phyloP scores from a whole-genome alignment of 2,888 invertebrate species.

The Aquatica leii region DNA sequence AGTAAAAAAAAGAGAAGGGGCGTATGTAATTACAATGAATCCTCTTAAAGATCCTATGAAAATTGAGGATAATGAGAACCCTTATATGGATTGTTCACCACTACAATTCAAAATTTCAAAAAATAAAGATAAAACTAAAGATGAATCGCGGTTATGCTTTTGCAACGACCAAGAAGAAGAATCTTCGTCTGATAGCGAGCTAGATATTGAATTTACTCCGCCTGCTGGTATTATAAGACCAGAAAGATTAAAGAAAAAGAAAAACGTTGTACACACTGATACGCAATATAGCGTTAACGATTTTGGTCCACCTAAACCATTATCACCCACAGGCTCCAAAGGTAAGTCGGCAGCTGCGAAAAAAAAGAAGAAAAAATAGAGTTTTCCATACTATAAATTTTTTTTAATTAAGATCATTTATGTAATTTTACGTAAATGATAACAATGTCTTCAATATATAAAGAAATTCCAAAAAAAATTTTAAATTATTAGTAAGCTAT shows the following conservation, averaged over 20 bases:
- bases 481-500: no score
- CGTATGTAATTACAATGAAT: conserved; percentile 72
- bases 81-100: conserved; percentile 74
- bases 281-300: conserved; percentile 70
- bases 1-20: conserved; percentile 71
- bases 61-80: conserved; percentile 68
- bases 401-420: background rate
- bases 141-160: conserved; percentile 55
- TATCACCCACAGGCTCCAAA: background rate
- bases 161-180: conserved; percentile 60
- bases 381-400: conserved; percentile 15
- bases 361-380: conserved; percentile 34
- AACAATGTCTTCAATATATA: background rate
- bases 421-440: no score
- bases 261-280: conserved; percentile 65
- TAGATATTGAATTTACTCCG: conserved; percentile 77
- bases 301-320: conserved; percentile 55
- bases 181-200: conserved; percentile 69
- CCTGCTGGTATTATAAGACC: conserved; percentile 74
- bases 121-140: conserved; percentile 63
- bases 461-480: no score
- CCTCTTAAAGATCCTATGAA: conserved; percentile 70
- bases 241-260: conserved; percentile 60
- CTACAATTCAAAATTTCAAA: conserved; percentile 73
- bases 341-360: conserved; percentile 16